Percentiles rank a stretch among this genome's conserved stretches.
Conservation (phyloP, 1,140 invertebrate species). For the Thaumetopoea pityocampa region DNA sequence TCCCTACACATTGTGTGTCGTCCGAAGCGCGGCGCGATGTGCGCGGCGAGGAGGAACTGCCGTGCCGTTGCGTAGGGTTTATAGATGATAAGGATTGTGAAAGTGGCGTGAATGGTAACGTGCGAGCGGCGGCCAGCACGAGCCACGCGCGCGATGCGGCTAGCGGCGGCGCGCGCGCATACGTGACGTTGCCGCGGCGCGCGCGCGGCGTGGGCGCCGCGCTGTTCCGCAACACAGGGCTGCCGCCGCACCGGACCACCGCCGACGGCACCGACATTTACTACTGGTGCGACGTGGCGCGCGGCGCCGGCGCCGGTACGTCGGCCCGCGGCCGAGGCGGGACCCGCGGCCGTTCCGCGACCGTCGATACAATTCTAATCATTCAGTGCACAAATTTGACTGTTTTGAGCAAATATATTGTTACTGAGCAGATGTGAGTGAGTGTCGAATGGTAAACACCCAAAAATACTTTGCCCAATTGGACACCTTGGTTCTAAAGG, state of each 20-base stretch:
- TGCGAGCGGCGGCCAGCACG: constrained; percentile 40
- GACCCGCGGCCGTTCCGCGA: no score
- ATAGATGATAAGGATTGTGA: no score
- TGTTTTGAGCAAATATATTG: no score
- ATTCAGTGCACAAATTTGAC: no score
- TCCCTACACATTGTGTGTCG: no score
- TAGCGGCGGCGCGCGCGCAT: constrained; percentile 65
- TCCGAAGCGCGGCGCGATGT: no score
- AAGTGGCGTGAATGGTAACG: no score
- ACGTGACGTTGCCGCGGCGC: constrained; percentile 65
- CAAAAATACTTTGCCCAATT: no score
- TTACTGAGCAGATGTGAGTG: no score
- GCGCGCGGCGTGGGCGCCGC: constrained; percentile 65
- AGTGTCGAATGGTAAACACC: no score
- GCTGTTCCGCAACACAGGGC: constrained; percentile 42
- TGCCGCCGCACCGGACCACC: constrained; percentile 83
- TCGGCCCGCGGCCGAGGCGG: not conserved
- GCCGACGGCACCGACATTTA: constrained; percentile 88
- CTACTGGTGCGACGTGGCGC: constrained; percentile 88
- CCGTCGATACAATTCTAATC: no score
- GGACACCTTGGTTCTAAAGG: no score
- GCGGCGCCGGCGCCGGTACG: constrained; percentile 73
- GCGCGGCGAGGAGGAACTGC: constrained; percentile 82
- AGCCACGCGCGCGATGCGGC: constrained; percentile 75
- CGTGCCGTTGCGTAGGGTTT: constrained; percentile 61